Base-by-base conservation (phyloP, 1,140 invertebrate genomes). In the Diachasma alloeum region DNA sequence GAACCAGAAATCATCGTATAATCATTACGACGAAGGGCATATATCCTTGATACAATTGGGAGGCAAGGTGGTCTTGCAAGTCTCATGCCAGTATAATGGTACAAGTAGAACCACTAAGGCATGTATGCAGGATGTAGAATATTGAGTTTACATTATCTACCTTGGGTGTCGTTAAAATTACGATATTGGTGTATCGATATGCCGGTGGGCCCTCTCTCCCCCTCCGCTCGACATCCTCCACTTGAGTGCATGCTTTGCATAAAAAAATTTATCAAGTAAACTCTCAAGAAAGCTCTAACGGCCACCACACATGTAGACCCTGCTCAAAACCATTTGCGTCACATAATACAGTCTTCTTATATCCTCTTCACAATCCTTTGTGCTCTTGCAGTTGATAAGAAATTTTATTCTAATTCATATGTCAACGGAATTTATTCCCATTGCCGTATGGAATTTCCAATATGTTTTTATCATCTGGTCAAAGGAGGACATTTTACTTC, bases 91-190 rank as follows among this genome's bases (percentile, higher is more conserved):
- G 37, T 48, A 76, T 36, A 68, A 48, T 53, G 22, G 67, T 19
- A 71, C 59, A 67, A 68, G 63, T 77, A 44, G 46, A 42, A 53
- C 66, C 44, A 19, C 72, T 67, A 39, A 72, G 70, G 59, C 72
- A 48, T 36, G 71, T 39, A 73, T 73, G 59, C 66, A 74, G 71
- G 71, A 76, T 76, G 78, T 46, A 75, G 75, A 71, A 79, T 79
- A 79, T 79, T 77, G 78, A 77, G 78, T 76, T 79, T 76, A 75
- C 78, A 79, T 79, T 79, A 79, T 76, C 78, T 74, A 63, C 74
- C 70, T 72, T 37, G 74, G 74, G 70, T 73, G 72, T 72, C 78
- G 78, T 79, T 79, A 79, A 79, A 79, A 79, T 79, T 79, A 79
- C 74, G 78, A 79, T 79, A 79, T 79, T 76, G 78, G 59, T 73